Conservation (phyloP, 2,113 vertebrate genomes). For the Oxyura jamaicensis region DNA sequence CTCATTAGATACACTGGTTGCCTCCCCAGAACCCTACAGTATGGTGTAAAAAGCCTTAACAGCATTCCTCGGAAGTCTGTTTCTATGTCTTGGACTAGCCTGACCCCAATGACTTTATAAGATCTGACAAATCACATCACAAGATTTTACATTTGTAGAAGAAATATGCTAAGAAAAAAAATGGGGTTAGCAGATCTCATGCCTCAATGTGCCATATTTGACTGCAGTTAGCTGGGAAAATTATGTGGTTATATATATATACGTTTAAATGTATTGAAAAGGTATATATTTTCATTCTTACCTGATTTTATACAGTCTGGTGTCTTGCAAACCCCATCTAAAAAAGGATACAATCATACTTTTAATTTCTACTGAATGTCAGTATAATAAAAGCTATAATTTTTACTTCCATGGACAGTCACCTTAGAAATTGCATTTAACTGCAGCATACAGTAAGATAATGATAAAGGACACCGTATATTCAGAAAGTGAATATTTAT, state of each 20-base stretch:
- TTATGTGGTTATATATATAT: background rate
- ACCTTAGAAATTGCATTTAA: background rate
- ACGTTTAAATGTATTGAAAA: background rate
- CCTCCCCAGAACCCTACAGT: background rate
- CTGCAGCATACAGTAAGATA: background rate
- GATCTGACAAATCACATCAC: background rate
- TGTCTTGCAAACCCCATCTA: slow-evolving; percentile 91
- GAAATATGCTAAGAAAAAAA: background rate
- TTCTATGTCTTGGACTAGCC: background rate
- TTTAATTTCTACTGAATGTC: background rate
- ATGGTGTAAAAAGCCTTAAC: background rate
- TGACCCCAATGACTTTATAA: background rate
- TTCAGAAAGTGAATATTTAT: background rate
- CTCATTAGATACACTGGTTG: no score
- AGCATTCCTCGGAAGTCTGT: background rate
- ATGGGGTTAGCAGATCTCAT: background rate
- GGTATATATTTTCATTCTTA: slow-evolving; percentile 71
- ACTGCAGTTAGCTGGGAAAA: background rate
- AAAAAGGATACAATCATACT: slow-evolving; percentile 47
- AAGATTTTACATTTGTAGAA: background rate
- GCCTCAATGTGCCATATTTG: background rate
- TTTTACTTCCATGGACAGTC: background rate
- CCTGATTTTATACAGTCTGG: slow-evolving; percentile 93
- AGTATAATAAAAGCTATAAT: background rate
- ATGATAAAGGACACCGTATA: background rate